Conservation (phyloP, 2,113 vertebrate genomes). For the Stictonetta naevosa region DNA sequence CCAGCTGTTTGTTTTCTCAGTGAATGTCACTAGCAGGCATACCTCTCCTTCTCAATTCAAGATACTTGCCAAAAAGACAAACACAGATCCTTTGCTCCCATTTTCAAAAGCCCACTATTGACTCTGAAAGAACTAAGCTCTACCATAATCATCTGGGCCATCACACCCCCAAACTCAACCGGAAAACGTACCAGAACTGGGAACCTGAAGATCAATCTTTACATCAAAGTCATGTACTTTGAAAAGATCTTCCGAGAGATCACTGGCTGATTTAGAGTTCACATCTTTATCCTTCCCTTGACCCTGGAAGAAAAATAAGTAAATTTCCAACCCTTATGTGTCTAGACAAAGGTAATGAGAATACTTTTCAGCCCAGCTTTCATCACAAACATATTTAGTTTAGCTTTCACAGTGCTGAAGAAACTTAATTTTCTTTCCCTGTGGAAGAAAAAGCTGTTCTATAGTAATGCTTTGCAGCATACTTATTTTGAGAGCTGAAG, state of each 20-base stretch:
- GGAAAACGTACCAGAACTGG: slow-evolving; percentile 89
- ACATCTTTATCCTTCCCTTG: slow-evolving; percentile 91
- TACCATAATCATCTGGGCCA: not conserved
- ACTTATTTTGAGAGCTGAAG: not conserved
- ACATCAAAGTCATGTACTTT: slow-evolving; percentile 99
- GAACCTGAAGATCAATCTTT: slow-evolving; percentile 98
- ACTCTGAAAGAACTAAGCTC: not conserved
- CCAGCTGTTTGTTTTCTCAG: not conserved
- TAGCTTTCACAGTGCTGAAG: not conserved
- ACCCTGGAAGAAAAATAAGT: slow-evolving; percentile 76
- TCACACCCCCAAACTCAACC: not conserved
- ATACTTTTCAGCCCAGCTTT: not conserved
- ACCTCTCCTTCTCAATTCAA: not conserved
- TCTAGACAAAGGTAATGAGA: not conserved
- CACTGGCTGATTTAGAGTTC: slow-evolving; percentile 90
- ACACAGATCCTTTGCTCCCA: not conserved
- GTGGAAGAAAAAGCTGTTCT: not conserved
- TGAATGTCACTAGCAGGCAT: not conserved
- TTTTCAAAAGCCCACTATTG: not conserved
- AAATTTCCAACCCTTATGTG: not conserved
- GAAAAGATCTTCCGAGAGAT: slow-evolving; percentile 98
- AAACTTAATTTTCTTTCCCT: not conserved
- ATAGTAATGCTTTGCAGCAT: not conserved
- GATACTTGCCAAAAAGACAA: not conserved
- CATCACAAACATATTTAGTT: not conserved